These are phyloP conservation scores for Lynx canadensis DNA, from an alignment of 2,113 vertebrate species.

Conservation along the genomic window DNA sequence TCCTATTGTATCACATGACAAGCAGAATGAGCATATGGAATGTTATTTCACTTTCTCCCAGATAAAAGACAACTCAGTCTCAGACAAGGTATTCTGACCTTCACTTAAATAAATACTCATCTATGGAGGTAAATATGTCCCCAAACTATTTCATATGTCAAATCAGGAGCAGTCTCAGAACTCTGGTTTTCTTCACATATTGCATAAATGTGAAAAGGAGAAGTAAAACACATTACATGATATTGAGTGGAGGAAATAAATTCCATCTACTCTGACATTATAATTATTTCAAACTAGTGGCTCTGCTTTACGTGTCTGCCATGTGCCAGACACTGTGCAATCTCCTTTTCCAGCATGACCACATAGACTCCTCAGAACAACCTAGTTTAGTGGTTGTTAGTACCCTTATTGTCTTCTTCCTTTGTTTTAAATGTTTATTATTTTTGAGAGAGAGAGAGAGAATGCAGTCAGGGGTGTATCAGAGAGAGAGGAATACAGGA, in stretches of 20 bases:
- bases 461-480: too few relatives aligned
- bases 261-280: not conserved
- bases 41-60: not conserved
- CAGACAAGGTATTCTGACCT: not conserved
- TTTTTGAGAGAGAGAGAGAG: too few relatives aligned
- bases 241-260: not conserved
- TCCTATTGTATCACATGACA: not conserved
- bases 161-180: not conserved
- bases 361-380: not conserved
- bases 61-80: not conserved
- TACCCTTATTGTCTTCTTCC: not conserved
- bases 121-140: not conserved
- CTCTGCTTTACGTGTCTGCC: not conserved
- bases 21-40: not conserved
- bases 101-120: not conserved
- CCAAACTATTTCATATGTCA: not conserved
- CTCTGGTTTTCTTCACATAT: not conserved
- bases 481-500: too few relatives aligned
- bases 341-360: not conserved
- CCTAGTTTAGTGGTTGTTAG: not conserved
- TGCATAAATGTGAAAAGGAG: not conserved
- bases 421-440: too few relatives aligned
- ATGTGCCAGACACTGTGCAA: not conserved
- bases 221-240: not conserved
- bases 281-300: not conserved